A percentile compares a stretch with the other conserved stretches of the same genome.
Conservation (phyloP, 2,888 invertebrate species). For the Sepiola atlantica region DNA sequence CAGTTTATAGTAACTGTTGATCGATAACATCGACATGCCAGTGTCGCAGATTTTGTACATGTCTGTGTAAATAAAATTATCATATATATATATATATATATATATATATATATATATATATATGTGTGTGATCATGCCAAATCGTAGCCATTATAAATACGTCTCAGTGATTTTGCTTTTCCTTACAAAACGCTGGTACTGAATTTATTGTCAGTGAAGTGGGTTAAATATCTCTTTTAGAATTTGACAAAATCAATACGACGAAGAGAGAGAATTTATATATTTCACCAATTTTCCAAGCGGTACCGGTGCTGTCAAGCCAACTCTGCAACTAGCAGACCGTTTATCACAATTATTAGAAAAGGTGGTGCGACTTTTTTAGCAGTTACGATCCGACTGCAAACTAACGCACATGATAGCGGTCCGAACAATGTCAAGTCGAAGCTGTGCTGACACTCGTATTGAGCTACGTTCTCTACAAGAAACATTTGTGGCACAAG, state of each 20-base stretch:
- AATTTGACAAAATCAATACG: background rate
- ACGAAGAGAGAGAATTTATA: background rate
- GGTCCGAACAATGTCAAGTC: background rate
- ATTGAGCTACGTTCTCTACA: too few relatives aligned
- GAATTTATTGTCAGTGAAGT: background rate
- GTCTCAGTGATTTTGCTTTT: background rate
- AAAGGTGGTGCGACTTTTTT: constrained; percentile 24
- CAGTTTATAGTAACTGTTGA: too few relatives aligned
- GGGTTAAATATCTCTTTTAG: background rate
- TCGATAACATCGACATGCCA: too few relatives aligned
- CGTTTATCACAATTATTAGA: constrained; percentile 19
- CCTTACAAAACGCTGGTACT: background rate
- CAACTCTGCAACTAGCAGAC: background rate
- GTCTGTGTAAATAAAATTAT: too few relatives aligned
- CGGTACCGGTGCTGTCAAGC: background rate
- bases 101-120: too few relatives aligned
- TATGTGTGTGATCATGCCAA: too few relatives aligned
- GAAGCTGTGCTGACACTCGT: too few relatives aligned
- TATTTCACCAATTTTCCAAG: background rate
- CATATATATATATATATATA: too few relatives aligned
- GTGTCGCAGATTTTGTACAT: too few relatives aligned
- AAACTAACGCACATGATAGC: background rate
- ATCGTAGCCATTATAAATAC: background rate
- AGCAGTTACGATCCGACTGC: background rate
- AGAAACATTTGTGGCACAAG: too few relatives aligned